Base-by-base conservation (phyloP, 2,113 vertebrate species). In the Heloderma charlesbogerti region DNA sequence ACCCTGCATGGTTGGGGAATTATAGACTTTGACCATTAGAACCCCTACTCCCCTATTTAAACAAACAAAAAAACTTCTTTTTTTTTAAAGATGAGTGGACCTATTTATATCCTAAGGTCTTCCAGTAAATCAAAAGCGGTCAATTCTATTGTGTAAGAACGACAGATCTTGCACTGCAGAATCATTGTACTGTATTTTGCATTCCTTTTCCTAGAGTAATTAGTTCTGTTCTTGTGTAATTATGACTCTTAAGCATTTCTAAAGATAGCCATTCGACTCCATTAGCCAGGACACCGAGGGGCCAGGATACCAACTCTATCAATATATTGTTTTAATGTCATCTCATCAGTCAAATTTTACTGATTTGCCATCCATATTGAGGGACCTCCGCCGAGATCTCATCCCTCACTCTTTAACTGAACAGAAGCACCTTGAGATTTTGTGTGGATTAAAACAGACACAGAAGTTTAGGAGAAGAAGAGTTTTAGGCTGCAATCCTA, bases 291-390 rank as follows among this genome's bases (percentile, higher is more conserved):
- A 90, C 89, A 90, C 66, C 3, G 60, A 90, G 89, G 63, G 89
- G 75, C 83, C 84, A 79, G 84, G 75, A 86, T 86, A 86, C 84
- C 48, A 69, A 40, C 89, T 86, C 86, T 86, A 86, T 90, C 89
- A 80, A 90, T 90, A 90, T 86, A 90, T 90, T 86, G 84, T 86
- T 90, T 90, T 90, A 90, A 86, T 71, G 84, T 80, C 89, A 90
- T 86, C 63, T 40, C 89, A 90, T 90, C 89, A 79, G 45, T 90
- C 89, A 91, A 69, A 12, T 82, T 74, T 87, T 87, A 91, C 78
- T 91, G 78, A 82, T 91, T 83, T 87, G 45, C 85, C 69, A 83
- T 91, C 69, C 51, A 57, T 63, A 75, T 31, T 15, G 43, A 81
- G 45, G 45, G 66, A 51, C 74, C 54, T 75, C 40, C 69, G 82